Conservation (phyloP, 2,888 invertebrate species). For the Eristalinus sepulchralis region DNA sequence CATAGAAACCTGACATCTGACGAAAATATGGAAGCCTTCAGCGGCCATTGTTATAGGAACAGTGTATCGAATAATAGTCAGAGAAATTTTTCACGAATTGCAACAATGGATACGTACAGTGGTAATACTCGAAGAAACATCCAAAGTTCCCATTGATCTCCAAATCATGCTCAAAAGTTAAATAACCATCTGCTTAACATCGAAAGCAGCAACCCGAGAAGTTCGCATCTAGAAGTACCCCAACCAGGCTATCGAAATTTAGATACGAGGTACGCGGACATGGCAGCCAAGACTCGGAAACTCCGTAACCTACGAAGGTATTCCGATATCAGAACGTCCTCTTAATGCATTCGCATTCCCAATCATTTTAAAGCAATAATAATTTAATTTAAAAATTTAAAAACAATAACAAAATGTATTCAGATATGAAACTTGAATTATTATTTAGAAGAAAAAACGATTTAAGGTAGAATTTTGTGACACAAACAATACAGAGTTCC, state of each 20-base stretch:
- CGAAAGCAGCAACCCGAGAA: not conserved
- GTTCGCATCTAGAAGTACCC: not conserved
- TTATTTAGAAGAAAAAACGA: no score
- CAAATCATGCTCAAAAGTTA: not conserved
- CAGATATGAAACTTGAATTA: no score
- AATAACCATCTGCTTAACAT: no score
- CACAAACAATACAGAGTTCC: constrained; percentile 1
- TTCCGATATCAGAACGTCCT: not conserved
- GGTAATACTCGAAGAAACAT: not conserved
- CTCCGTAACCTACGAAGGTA: not conserved
- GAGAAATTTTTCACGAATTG: not conserved
- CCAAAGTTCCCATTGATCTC: not conserved
- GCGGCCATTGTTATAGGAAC: no score
- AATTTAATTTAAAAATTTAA: no score
- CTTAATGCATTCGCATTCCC: constrained; percentile 71
- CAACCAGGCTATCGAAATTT: not conserved
- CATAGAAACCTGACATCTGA: not conserved
- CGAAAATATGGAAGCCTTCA: no score
- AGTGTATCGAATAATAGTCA: no score
- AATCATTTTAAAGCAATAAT: no score
- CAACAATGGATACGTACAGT: constrained; percentile 28
- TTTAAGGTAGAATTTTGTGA: no score
- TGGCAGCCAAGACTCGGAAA: not conserved
- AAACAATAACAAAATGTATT: no score
- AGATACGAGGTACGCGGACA: not conserved